Percentiles rank a stretch among this genome's conserved stretches.
Evolutionary conservation across 2,113 vertebrate genomes (phyloP).

Genomic region (Malurus melanocephalus): DNA sequence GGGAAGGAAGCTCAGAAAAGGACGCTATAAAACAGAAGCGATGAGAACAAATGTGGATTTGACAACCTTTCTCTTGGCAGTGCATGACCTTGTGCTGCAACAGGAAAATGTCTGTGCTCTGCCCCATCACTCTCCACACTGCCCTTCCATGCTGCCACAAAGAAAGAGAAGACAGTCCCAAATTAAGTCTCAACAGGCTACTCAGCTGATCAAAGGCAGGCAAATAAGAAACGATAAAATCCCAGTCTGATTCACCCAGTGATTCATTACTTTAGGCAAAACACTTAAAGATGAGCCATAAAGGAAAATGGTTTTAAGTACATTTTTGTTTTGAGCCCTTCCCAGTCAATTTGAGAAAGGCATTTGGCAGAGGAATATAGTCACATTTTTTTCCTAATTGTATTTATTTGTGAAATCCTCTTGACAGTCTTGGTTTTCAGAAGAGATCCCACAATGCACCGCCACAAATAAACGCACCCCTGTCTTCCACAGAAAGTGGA

Average conservation of each 20-base stretch:
- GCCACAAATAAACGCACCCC: not conserved
- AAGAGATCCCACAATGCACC: not conserved
- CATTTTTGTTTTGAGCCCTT: conserved; percentile 50
- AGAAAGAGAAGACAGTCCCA: not conserved
- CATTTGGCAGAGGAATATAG: conserved; percentile 35
- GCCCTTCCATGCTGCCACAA: not conserved
- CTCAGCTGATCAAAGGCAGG: conserved; percentile 49
- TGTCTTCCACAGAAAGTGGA: not conserved
- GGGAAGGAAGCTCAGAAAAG: not conserved
- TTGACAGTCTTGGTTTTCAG: not conserved
- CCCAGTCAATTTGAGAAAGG: conserved; percentile 41
- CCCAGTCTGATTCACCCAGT: conserved; percentile 33
- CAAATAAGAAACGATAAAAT: conserved; percentile 52
- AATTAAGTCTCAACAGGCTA: conserved; percentile 25
- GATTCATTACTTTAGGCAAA: conserved; percentile 55
- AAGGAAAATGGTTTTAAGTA: conserved; percentile 51
- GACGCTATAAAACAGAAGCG: not conserved
- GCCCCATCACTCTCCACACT: not conserved
- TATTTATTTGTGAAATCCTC: conserved; percentile 46
- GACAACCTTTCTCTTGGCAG: not conserved
- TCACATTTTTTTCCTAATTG: conserved; percentile 49
- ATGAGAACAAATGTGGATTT: not conserved
- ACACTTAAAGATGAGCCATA: conserved; percentile 55
- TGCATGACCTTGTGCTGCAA: not conserved
- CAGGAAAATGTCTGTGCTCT: not conserved